A percentile compares a stretch with the other conserved stretches of the same genome.
Evolutionary conservation across 2,888 invertebrate species (phyloP).

Genomic region (Cremastinae sp.): DNA sequence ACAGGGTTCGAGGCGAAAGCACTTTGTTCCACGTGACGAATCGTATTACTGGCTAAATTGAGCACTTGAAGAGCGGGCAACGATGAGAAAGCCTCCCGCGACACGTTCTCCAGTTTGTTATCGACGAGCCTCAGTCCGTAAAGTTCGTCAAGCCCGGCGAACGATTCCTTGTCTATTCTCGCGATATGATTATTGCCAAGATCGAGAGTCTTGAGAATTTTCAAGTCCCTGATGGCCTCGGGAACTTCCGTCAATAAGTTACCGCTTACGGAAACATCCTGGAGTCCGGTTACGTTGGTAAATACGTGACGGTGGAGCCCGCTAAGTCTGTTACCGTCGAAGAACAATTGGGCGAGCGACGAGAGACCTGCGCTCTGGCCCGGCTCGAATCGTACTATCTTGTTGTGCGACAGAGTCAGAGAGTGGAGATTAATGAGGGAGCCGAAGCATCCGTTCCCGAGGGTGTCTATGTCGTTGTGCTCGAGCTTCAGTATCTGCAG

Average conservation of each 20-base stretch:
- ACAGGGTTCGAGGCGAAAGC: conserved; percentile 89
- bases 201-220: conserved; percentile 88
- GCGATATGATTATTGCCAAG: conserved; percentile 91
- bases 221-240: conserved; percentile 86
- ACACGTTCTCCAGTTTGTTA: conserved; percentile 89
- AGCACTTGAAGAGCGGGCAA: conserved; percentile 88
- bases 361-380: conserved; percentile 88
- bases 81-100: conserved; percentile 87
- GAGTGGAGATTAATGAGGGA: conserved; percentile 90
- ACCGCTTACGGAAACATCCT: conserved; percentile 88
- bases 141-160: conserved; percentile 88
- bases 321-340: conserved; percentile 88
- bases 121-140: conserved; percentile 89
- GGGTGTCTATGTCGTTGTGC: conserved; percentile 86
- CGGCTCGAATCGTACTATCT: conserved; percentile 86
- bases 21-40: conserved; percentile 88
- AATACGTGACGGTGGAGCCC: conserved; percentile 87
- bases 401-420: conserved; percentile 88
- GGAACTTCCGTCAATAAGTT: conserved; percentile 88
- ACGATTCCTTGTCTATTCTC: conserved; percentile 86
- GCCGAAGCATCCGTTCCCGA: conserved; percentile 88
- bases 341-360: conserved; percentile 87
- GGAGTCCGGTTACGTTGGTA: conserved; percentile 89
- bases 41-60: conserved; percentile 90
- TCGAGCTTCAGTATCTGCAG: conserved; percentile 89